phyloP scores from a whole-genome alignment of 2,888 invertebrate genomes.

The Troides helena region DNA sequence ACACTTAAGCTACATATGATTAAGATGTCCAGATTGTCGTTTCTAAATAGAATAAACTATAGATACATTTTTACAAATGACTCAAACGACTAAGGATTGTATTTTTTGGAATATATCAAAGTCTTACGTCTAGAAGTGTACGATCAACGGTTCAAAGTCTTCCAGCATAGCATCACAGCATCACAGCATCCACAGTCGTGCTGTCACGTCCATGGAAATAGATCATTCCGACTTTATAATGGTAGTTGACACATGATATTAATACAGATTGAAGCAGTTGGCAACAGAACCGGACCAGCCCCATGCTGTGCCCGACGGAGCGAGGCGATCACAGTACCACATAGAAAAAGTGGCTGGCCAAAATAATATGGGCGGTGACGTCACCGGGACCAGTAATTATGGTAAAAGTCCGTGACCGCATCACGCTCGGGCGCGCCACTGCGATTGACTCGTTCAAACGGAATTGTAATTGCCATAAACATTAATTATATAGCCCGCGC shows the following conservation, averaged over 20 bases:
- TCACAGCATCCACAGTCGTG: background rate
- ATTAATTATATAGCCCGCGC: background rate
- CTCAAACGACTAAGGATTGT: too few relatives aligned
- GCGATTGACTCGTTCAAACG: conserved; percentile 15
- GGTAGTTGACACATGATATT: conserved; percentile 20
- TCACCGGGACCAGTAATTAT: conserved; percentile 47
- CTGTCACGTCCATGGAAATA: conserved; percentile 18
- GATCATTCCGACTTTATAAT: conserved; percentile 20
- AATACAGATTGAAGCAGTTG: conserved; percentile 24
- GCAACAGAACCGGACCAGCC: conserved; percentile 34
- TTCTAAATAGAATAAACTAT: too few relatives aligned
- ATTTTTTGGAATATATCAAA: too few relatives aligned
- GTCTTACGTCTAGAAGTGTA: too few relatives aligned
- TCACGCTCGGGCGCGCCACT: conserved; percentile 38
- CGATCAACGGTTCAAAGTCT: background rate
- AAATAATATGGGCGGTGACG: conserved; percentile 47
- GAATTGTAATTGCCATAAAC: conserved; percentile 2
- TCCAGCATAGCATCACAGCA: background rate
- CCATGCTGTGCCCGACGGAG: conserved; percentile 47
- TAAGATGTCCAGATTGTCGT: too few relatives aligned
- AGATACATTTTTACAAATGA: too few relatives aligned
- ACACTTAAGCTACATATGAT: too few relatives aligned
- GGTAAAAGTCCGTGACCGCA: conserved; percentile 52
- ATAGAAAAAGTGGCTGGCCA: conserved; percentile 42
- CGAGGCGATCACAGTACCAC: conserved; percentile 41